Conservation (phyloP, 2,797 vertebrate species). For the Crenuchus spilurus region DNA sequence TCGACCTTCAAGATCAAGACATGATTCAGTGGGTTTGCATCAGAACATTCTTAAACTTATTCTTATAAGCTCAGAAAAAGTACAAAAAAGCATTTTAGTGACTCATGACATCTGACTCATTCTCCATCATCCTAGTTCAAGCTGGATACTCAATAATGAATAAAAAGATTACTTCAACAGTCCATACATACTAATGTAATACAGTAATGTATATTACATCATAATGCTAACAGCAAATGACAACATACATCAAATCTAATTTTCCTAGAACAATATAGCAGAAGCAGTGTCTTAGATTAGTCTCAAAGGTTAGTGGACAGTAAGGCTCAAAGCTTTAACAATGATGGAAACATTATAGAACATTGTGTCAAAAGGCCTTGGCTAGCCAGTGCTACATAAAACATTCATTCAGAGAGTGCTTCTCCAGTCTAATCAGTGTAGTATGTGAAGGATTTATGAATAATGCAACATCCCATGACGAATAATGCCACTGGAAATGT, state of each 20-base stretch:
- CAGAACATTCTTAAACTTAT: background rate
- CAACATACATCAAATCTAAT: background rate
- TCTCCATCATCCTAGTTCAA: background rate
- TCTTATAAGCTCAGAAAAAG: too few relatives aligned
- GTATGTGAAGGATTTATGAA: conserved; percentile 55
- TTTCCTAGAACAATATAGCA: background rate
- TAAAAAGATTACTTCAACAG: background rate
- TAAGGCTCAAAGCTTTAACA: background rate
- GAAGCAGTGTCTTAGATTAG: background rate
- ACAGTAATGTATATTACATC: background rate
- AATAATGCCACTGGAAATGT: conserved; percentile 50
- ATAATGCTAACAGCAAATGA: background rate
- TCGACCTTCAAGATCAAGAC: background rate
- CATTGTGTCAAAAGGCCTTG: background rate
- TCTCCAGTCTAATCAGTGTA: conserved; percentile 41
- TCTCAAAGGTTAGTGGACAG: background rate
- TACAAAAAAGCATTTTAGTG: background rate
- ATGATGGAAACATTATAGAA: background rate
- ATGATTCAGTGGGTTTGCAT: background rate
- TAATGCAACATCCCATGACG: conserved; percentile 61
- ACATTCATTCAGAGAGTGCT: conserved; percentile 61
- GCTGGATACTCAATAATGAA: background rate
- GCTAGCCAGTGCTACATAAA: conserved; percentile 54
- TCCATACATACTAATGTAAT: background rate
- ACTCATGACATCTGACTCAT: background rate